Conservation (phyloP, 2,797 vertebrate species). For the Antennarius maculatus region DNA sequence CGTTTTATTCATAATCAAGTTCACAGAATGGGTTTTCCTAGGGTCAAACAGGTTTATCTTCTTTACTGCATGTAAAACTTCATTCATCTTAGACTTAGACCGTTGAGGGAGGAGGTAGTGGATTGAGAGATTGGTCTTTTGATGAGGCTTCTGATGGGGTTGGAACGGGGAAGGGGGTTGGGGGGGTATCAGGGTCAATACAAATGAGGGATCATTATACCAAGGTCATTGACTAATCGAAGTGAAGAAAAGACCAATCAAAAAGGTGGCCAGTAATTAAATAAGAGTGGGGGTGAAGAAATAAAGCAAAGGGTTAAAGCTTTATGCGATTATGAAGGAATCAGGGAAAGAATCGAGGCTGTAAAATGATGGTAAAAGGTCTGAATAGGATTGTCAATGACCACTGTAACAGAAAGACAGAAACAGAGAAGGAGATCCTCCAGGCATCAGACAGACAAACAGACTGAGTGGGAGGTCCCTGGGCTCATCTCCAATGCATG, state of each 20-base stretch:
- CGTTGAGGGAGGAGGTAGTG: constrained; percentile 22
- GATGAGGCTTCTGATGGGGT: constrained; percentile 50
- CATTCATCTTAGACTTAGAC: neutral
- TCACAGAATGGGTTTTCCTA: constrained; percentile 1
- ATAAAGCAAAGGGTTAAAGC: constrained; percentile 11
- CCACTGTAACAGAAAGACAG: constrained; percentile 30
- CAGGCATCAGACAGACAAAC: constrained; percentile 70
- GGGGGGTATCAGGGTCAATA: constrained; percentile 61
- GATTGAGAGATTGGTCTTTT: constrained; percentile 44
- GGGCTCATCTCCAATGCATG: constrained; percentile 80
- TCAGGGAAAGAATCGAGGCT: constrained; percentile 4
- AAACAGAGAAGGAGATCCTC: constrained; percentile 47
- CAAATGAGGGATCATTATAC: constrained; percentile 48
- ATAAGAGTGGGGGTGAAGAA: constrained; percentile 29
- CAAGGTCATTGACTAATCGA: constrained; percentile 69
- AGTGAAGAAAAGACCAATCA: constrained; percentile 51
- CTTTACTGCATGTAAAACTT: constrained; percentile 15
- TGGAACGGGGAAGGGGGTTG: constrained; percentile 26
- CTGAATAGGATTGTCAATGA: constrained; percentile 25
- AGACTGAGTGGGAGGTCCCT: constrained; percentile 77
- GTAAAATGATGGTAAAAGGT: neutral
- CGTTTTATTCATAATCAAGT: constrained; percentile 1
- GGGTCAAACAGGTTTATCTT: constrained; percentile 8
- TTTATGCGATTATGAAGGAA: constrained; percentile 20
- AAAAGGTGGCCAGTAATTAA: constrained; percentile 44